Base-by-base conservation (phyloP, 2,797 vertebrate genomes). In the Ciconia nigra region DNA sequence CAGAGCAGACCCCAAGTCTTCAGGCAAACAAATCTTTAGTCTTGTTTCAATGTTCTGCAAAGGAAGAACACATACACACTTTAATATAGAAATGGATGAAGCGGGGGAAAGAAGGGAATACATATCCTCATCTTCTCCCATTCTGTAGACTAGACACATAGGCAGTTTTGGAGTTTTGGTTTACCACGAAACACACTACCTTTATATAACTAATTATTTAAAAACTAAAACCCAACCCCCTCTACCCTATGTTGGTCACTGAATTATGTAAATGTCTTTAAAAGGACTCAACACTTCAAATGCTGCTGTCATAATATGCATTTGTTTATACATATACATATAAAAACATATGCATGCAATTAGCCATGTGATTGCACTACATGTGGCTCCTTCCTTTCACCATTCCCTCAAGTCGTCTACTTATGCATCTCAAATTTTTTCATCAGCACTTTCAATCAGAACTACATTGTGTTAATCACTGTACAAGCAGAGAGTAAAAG, bases 1-100 rank as follows among this genome's bases (percentile, higher is more conserved):
- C 94, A 99, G 98, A 25, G 99, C 99, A 0, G 98, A 98, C 21
- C 99, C 99, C 12, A 99, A 97, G 96, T 99, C 99, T 79, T 99
- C 99, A 1, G 99, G 99, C 42, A 99, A 98, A 71, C 96, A 98
- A 41, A 99, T 98, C 97, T 99, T 99, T 91, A 99, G 98, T 39
- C 99, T 98, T 96, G 98, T 99, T 98, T 99, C 99, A 58, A 98
- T 98, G 95, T 98, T 98, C 98, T 98, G 95, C 77, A 80, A 62
- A 62, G 6, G 35, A 71, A 55, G 46, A 91, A 96, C 42, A 79
- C 31, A 15, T 4, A 46, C 10, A 46, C 14, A 18, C 13, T 87
- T 91, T 42, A 65, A 37, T 24, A 70, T 0, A 78, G 24, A 82
- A 87, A 88, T 5, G 18, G 59, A 52, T 8, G 9, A 71, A 78